Evolutionary conservation across 2,797 vertebrate genomes (phyloP), one percentile per base, ranked within the genome.

Genomic region (Bradypus variegatus): DNA sequence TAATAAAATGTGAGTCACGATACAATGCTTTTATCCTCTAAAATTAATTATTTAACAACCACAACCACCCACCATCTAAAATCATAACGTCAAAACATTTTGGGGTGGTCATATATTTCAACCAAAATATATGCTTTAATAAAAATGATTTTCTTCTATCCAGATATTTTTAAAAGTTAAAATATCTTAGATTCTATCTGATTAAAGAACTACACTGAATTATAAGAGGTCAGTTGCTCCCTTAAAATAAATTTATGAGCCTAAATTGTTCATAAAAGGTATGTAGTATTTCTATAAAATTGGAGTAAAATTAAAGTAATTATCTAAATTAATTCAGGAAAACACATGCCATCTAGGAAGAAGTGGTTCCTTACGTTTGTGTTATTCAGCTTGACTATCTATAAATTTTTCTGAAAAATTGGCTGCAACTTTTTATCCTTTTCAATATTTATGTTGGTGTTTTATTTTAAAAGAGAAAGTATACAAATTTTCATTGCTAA

Each of bases 401-500:
- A 45, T 65, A 69, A 29, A 48, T 31, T 50, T 88, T 86, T 82
- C 16, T 15, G 53, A 55, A 82, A 94, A 88, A 86, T 3, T 72
- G 1, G 11, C 23, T 45, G 73, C 4, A 45, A 5, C 10, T 45
- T 69, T 67, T 1, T 12, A 73, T 6, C 25, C 8, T 75, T 91
- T 89, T 70, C 18, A 62, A 14, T 76, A 58, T 65, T 92, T 87
- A 70, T 72, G 2, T 87, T 82, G 18, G 8, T 76, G 16, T 58
- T 96, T 95, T 94, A 14, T n/a, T 92, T 93, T 95, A 93, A 95
- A 53, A 76, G 33, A 92, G 65, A 96, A 96, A 95, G 92, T 92
- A 62, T 94, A 38, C 82, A 88, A 95, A 79, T 90, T 95, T 86
- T 94, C 88, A 96, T 77, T 95, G 64, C 64, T 95, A 96, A 94